Base-by-base conservation (phyloP, 2,888 invertebrate genomes). In the Cheilosia urbana region DNA sequence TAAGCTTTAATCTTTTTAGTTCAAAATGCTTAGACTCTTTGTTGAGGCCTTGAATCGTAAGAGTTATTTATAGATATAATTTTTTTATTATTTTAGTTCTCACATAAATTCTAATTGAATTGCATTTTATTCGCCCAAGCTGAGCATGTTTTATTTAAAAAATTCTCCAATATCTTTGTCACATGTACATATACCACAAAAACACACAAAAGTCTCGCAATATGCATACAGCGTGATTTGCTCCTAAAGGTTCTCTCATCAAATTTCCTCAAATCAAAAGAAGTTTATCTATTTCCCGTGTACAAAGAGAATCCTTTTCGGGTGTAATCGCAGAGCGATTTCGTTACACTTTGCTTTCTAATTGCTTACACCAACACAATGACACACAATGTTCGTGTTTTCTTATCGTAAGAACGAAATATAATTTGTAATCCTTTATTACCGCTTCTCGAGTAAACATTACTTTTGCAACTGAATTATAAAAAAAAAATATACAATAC, bases 301-400 rank as follows among this genome's bases (percentile, higher is more conserved):
- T 45, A 11, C 4, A 42, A 57, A 45, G 49, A 34, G 65, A 53
- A 49, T 57, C 77, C 72, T 81, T 81, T 77, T 45, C 45, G 81
- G 77, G 84, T 80, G 77, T 69, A 87, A 85, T 85, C 84, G 79
- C 88, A 87, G 88, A 88, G 88, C 88, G 76, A 88, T 88, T 88
- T 80, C 84, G 88, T 88, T 88, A 87, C 88, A 88, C 87, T 88
- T 88, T 88, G 88, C 88, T 78, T 88, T 81, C 85, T 85, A 77
- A 77, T 17, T 51, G 85, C 81, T 80, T 85, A 47, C 65, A 34
- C 34, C 19, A 57, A 81, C 76, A 85, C 71, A 76, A 75, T 57
- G 65, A 85, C 66, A 81, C 85, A 76, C 37, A 24, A 15, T 15
- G 55, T 71, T 69, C 24, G 69, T 80, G 69, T 69, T 69, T 55